These are phyloP conservation scores for Elachura formosa DNA, from an alignment of 2,113 vertebrate genomes.

Conservation along the genomic window DNA sequence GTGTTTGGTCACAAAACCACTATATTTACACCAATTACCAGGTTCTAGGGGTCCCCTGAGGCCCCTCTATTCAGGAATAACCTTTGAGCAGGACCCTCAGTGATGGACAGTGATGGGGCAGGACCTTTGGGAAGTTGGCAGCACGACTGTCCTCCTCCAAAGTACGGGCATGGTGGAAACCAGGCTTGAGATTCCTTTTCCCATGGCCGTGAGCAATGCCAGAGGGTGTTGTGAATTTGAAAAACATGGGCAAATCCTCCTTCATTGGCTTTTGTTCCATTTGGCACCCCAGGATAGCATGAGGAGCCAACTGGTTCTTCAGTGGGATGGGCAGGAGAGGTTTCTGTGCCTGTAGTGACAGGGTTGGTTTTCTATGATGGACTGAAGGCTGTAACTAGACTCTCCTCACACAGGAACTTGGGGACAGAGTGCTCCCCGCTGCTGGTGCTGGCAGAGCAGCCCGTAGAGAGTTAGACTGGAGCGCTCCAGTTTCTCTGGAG, in stretches of 20 bases:
- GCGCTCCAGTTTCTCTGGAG: slow-evolving; percentile 65
- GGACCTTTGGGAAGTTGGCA: neutral
- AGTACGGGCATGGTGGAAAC: neutral
- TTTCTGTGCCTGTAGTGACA: neutral
- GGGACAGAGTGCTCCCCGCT: slow-evolving; percentile 57
- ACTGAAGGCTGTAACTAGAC: slow-evolving; percentile 66
- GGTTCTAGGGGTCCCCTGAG: neutral
- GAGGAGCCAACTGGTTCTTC: neutral
- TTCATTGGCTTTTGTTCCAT: neutral
- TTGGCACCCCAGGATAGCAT: neutral
- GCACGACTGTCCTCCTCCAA: neutral
- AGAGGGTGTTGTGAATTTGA: neutral
- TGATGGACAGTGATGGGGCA: neutral
- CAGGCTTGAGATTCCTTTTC: neutral
- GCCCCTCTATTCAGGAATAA: neutral
- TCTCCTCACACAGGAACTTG: slow-evolving; percentile 66
- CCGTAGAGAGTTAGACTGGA: slow-evolving; percentile 68
- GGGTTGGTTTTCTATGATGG: neutral
- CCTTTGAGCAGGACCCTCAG: neutral
- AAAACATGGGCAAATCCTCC: neutral
- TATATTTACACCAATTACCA: neutral
- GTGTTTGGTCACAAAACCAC: neutral
- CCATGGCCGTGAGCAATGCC: neutral
- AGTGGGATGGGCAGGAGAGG: slow-evolving; percentile 14
- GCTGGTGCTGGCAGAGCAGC: slow-evolving; percentile 65